phyloP scores from a whole-genome alignment of 2,888 invertebrate species.

The Archaeoteleia sp. region DNA sequence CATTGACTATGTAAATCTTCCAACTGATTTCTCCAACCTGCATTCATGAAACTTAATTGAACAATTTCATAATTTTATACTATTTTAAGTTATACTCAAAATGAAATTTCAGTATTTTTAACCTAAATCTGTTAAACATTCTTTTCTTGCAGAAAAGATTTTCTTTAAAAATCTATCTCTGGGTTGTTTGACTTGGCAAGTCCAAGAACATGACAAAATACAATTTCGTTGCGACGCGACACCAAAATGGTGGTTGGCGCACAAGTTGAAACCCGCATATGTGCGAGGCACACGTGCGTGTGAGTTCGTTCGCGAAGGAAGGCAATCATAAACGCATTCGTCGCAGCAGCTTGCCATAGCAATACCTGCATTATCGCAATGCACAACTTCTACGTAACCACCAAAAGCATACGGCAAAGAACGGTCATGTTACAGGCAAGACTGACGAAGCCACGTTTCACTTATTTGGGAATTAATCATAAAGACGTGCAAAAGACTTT shows the following conservation, averaged over 20 bases:
- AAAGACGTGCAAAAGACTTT: conserved; percentile 24
- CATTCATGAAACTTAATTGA: too few species aligned
- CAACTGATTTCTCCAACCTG: too few species aligned
- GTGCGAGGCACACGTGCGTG: conserved; percentile 9
- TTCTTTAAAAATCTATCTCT: too few species aligned
- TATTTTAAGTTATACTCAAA: too few species aligned
- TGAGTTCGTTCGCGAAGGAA: conserved; percentile 27
- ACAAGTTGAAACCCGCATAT: conserved; percentile 34
- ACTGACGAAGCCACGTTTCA: conserved; percentile 12
- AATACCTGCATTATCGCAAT: conserved; percentile 17
- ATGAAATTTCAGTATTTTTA: too few species aligned
- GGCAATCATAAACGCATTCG: conserved; percentile 48
- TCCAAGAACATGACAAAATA: too few species aligned
- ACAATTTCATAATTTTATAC: too few species aligned
- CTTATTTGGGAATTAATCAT: conserved; percentile 17
- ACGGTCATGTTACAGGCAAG: conserved; percentile 10
- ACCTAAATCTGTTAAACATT: too few species aligned
- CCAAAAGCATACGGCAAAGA: conserved; percentile 11
- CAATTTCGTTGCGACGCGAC: too few species aligned
- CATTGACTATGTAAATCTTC: too few species aligned
- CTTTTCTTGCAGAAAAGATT: too few species aligned
- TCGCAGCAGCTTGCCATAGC: conserved; percentile 24
- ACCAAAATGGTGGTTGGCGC: conserved; percentile 30
- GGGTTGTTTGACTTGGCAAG: too few species aligned
- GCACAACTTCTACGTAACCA: conserved; percentile 25